A percentile compares a stretch with the other conserved stretches of the same genome.
Conservation (phyloP, 1,140 invertebrate genomes). For the Cotesia chilonis region DNA sequence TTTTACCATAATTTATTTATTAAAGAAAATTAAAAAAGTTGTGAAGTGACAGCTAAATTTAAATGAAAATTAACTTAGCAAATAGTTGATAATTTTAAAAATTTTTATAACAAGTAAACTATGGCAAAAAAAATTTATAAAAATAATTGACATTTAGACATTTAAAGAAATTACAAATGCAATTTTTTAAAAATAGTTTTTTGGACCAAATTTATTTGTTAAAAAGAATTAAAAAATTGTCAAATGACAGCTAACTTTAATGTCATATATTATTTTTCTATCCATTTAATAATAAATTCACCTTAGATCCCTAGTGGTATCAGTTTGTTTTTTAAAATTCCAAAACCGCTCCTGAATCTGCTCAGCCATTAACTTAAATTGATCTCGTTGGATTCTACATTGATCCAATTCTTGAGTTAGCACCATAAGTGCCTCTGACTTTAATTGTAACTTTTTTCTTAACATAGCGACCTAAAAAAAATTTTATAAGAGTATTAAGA, state of each 20-base stretch:
- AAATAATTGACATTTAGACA: too few relatives aligned
- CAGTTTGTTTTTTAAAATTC: constrained; percentile 62
- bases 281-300: constrained; percentile 25
- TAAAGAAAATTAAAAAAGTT: too few relatives aligned
- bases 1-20: too few relatives aligned
- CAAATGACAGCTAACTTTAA: neutral
- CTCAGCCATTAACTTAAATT: constrained; percentile 84
- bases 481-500: too few relatives aligned
- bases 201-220: too few relatives aligned
- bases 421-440: constrained; percentile 80
- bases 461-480: constrained; percentile 41
- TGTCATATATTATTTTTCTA: neutral
- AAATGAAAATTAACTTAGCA: too few relatives aligned
- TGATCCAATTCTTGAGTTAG: constrained; percentile 81
- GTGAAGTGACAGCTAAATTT: too few relatives aligned
- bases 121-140: too few relatives aligned
- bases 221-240: neutral
- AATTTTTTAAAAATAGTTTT: too few relatives aligned
- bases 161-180: too few relatives aligned
- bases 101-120: too few relatives aligned
- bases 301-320: constrained; percentile 45
- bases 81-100: too few relatives aligned
- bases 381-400: constrained; percentile 80
- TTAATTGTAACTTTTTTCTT: constrained; percentile 80
- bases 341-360: constrained; percentile 75